phyloP scores from a whole-genome alignment of 2,113 vertebrate species.

The Cromileptes altivelis region DNA sequence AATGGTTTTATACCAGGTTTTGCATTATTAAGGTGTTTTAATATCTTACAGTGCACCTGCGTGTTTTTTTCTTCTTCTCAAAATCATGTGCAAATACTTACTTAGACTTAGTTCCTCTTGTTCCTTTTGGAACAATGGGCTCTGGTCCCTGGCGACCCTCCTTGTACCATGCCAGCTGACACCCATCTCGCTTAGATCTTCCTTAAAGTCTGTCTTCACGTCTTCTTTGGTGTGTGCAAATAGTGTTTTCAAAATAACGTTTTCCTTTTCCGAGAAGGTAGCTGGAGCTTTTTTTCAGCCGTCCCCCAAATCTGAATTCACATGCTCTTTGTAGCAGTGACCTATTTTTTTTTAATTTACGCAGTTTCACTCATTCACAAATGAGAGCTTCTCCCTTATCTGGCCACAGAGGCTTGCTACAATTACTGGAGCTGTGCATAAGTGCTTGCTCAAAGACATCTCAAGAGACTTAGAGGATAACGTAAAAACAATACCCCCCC shows the following conservation, averaged over 20 bases:
- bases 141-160: no score
- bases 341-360: neutral
- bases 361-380: conserved; percentile 5
- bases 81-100: no score
- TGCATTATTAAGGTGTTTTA: neutral
- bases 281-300: neutral
- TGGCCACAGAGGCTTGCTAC: neutral
- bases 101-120: no score
- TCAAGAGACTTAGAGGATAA: neutral
- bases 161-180: no score
- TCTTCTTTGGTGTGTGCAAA: no score
- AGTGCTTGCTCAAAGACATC: conserved; percentile 26
- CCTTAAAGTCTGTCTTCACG: no score
- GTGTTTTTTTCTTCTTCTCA: no score
- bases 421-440: neutral
- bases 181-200: no score
- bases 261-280: neutral
- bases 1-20: neutral
- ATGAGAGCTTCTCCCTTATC: neutral
- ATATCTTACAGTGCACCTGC: neutral
- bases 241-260: no score
- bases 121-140: no score
- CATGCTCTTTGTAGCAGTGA: conserved; percentile 3
- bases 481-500: neutral
- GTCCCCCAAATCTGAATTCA: neutral